These are phyloP conservation scores for Anneissia japonica DNA, from an alignment of 35 echinoderm and acorn worm species.

Conservation along the genomic window DNA sequence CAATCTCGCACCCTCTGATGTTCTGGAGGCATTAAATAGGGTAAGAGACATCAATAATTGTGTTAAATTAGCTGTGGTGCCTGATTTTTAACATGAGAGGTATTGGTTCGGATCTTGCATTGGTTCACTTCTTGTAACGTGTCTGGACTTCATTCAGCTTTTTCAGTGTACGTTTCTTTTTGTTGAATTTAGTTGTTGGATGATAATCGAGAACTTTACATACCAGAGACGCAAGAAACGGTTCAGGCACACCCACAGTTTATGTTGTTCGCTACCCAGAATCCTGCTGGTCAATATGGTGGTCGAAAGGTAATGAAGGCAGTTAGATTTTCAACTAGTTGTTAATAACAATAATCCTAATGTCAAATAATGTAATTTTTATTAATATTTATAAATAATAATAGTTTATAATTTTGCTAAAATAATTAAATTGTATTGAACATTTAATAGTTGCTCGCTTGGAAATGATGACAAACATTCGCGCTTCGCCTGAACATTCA, in stretches of 20 bases:
- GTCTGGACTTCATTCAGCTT: neutral
- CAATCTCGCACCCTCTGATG: constrained; percentile 94
- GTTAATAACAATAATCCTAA: too few relatives aligned
- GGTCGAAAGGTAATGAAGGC: constrained; percentile 96
- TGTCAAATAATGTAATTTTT: too few relatives aligned
- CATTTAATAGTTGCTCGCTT: neutral
- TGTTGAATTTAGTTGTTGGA: constrained; percentile 62
- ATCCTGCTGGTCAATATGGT: constrained; percentile 96
- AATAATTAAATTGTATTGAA: too few relatives aligned
- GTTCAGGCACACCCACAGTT: constrained; percentile 77
- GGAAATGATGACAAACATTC: neutral
- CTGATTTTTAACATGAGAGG: neutral
- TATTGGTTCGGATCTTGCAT: neutral
- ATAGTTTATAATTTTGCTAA: too few relatives aligned
- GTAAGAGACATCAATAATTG: constrained; percentile 40
- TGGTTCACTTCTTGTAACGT: neutral
- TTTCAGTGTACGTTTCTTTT: neutral
- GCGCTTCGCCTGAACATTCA: neutral
- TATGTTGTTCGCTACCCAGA: constrained; percentile 98
- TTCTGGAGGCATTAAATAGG: constrained; percentile 87
- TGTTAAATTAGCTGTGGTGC: neutral
- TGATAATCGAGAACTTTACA: constrained; percentile 95
- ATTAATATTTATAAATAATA: too few relatives aligned
- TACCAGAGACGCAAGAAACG: constrained; percentile 89
- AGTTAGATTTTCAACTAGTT: too few relatives aligned